phyloP scores from a whole-genome alignment of 2,888 invertebrate species.

The Cyclophora albipunctata region DNA sequence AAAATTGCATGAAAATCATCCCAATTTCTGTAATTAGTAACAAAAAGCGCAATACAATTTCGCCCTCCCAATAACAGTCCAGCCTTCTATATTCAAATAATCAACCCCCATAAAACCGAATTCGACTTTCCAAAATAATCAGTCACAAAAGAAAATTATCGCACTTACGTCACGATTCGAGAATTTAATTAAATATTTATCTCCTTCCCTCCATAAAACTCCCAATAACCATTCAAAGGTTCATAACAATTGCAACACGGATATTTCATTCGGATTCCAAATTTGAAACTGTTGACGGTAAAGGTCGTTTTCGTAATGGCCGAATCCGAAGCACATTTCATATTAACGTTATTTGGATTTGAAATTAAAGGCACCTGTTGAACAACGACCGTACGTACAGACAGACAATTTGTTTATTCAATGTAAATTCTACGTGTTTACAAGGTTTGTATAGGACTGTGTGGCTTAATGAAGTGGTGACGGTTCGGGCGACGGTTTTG shows the following conservation, averaged over 20 bases:
- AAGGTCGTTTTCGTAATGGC: constrained; percentile 34
- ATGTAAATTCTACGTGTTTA: constrained; percentile 48
- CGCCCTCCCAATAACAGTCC: too few relatives aligned
- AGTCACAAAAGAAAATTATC: too few relatives aligned
- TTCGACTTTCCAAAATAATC: too few relatives aligned
- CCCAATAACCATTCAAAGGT: constrained; percentile 4
- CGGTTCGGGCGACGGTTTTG: constrained; percentile 1
- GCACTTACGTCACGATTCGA: not conserved
- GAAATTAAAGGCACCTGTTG: constrained; percentile 67
- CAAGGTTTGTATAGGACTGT: constrained; percentile 32
- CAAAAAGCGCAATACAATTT: too few relatives aligned
- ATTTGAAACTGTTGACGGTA: constrained; percentile 28
- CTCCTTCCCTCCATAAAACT: constrained; percentile 5
- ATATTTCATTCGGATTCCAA: constrained; percentile 22
- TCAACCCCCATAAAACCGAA: too few relatives aligned
- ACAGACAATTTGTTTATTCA: constrained; percentile 57
- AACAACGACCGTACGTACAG: constrained; percentile 21
- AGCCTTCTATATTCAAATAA: too few relatives aligned
- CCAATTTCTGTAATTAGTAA: too few relatives aligned
- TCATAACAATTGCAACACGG: constrained; percentile 19
- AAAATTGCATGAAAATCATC: too few relatives aligned
- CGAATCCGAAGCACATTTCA: constrained; percentile 31
- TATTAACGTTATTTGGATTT: constrained; percentile 55
- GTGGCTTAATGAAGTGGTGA: constrained; percentile 8
- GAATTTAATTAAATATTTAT: constrained; percentile 7